Evolutionary conservation across 2,888 invertebrate genomes (phyloP).

Genomic region (Rhagium mordax): DNA sequence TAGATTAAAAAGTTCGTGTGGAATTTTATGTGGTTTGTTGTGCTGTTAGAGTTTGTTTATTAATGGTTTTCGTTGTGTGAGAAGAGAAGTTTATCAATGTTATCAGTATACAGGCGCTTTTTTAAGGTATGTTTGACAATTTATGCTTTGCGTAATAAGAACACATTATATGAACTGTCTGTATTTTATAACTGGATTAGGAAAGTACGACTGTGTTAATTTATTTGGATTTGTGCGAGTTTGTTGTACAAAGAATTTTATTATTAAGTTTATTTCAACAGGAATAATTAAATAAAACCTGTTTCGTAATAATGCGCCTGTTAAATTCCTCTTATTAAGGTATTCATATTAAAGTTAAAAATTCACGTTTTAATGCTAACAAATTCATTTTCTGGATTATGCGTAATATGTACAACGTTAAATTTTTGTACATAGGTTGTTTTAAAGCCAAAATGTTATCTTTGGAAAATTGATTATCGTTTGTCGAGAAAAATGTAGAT

Average conservation of each 20-base stretch:
- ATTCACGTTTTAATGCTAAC: no score
- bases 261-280: background rate
- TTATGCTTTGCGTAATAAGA: no score
- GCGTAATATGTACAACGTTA: no score
- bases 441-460: no score
- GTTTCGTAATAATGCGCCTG: background rate
- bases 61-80: background rate
- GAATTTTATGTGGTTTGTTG: background rate
- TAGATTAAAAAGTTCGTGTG: slow-evolving; percentile 2
- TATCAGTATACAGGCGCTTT: background rate
- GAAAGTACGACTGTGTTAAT: background rate
- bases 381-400: no score
- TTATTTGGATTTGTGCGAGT: background rate
- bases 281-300: background rate
- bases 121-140: background rate
- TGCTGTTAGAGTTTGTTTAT: background rate
- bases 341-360: background rate
- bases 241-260: background rate
- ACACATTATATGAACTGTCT: no score
- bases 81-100: background rate
- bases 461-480: no score
- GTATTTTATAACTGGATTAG: background rate
- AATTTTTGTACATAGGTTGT: no score
- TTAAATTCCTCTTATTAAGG: background rate
- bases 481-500: no score